A percentile compares a stretch with the other conserved stretches of the same genome.
Evolutionary conservation across 2,888 invertebrate species (phyloP).

Genomic region (Willowsia nigromaculata): DNA sequence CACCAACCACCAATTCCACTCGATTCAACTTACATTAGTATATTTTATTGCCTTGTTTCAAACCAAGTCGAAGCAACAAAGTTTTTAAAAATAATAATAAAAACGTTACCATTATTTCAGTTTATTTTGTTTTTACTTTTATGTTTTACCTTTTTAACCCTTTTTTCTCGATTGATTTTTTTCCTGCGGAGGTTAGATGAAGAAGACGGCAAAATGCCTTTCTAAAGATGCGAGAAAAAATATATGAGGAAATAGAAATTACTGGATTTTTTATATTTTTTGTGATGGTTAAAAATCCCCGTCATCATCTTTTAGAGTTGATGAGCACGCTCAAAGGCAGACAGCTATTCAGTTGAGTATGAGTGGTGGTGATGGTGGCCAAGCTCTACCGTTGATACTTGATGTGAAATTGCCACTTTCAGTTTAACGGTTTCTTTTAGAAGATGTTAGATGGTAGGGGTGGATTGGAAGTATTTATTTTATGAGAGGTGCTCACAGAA

Average conservation of each 20-base stretch:
- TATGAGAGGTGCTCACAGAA: neutral
- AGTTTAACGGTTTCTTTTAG: slow-evolving; percentile 33
- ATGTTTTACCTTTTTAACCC: slow-evolving; percentile 16
- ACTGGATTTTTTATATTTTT: too few species aligned
- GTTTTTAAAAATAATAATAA: neutral
- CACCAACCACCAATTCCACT: neutral
- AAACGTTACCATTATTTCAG: neutral
- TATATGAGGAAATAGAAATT: too few species aligned
- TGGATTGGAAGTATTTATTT: slow-evolving; percentile 1
- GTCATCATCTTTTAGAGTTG: neutral
- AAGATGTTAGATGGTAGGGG: neutral
- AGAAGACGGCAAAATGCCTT: too few species aligned
- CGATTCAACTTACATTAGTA: neutral
- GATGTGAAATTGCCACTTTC: slow-evolving; percentile 44
- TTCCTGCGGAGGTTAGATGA: neutral
- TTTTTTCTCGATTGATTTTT: slow-evolving; percentile 29
- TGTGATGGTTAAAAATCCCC: neutral
- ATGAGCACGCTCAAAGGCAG: neutral
- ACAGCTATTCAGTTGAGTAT: neutral
- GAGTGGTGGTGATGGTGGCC: neutral
- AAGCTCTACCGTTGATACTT: neutral
- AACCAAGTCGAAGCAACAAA: neutral
- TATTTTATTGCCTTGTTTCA: slow-evolving; percentile 43
- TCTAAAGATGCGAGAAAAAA: too few species aligned
- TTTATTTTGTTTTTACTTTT: slow-evolving; percentile 3